phyloP scores from a whole-genome alignment of 2,888 invertebrate species.

The Macrostomum cliftonense region DNA sequence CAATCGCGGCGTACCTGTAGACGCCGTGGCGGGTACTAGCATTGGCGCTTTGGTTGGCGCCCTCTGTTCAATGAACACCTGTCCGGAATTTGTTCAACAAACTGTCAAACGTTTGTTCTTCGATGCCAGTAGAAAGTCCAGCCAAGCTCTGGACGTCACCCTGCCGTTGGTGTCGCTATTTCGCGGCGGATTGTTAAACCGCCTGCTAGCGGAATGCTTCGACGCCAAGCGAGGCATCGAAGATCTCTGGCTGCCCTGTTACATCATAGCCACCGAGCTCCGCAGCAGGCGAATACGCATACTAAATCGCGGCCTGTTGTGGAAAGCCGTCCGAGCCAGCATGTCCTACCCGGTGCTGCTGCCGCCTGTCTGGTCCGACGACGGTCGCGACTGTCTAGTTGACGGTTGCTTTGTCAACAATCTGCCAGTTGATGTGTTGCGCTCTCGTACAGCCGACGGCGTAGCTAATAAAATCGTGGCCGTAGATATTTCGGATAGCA shows the following conservation, averaged over 20 bases:
- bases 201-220: slow-evolving; percentile 67
- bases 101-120: slow-evolving; percentile 15
- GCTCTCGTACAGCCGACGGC: slow-evolving; percentile 39
- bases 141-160: slow-evolving; percentile 79
- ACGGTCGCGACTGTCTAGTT: slow-evolving; percentile 85
- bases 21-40: slow-evolving; percentile 96
- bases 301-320: slow-evolving; percentile 86
- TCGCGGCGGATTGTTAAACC: slow-evolving; percentile 60
- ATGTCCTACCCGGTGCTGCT: slow-evolving; percentile 98
- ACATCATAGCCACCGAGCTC: slow-evolving; percentile 96
- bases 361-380: slow-evolving; percentile 95
- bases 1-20: slow-evolving; percentile 91
- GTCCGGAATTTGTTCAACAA: background rate
- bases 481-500: too few species aligned
- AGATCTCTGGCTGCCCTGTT: slow-evolving; percentile 95
- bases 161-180: slow-evolving; percentile 98
- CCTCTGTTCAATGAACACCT: slow-evolving; percentile 74
- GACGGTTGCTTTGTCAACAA: slow-evolving; percentile 99
- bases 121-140: slow-evolving; percentile 85
- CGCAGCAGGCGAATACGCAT: slow-evolving; percentile 79
- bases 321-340: slow-evolving; percentile 94
- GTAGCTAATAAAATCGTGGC: too few species aligned
- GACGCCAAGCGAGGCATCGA: slow-evolving; percentile 73
- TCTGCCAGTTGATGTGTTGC: slow-evolving; percentile 93
- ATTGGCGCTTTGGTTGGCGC: slow-evolving; percentile 97